Evolutionary conservation across 2,113 vertebrate species (phyloP), one percentile per base, ranked within the genome.

Genomic region (Limanda limanda): DNA sequence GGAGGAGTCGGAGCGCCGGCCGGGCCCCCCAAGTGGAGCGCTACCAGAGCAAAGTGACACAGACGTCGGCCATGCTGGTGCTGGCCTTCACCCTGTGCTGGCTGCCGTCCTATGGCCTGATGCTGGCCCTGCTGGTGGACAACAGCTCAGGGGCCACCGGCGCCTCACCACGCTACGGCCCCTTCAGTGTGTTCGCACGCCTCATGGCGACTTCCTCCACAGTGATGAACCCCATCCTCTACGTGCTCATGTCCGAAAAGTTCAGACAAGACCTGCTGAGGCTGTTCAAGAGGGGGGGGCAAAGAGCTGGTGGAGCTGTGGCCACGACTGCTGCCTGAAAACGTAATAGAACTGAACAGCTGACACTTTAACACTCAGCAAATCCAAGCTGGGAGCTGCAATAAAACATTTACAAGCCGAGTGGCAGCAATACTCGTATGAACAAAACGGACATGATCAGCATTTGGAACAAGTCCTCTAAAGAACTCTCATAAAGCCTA

Each of bases 181-280:
- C 89, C 4, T 91, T 94, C 56, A 84, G 67, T 3, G 87, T 92
- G 3, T 93, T 94, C 37, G 87, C 94, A 48, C 91, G 93, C 4
- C 20, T 95, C 56, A 94, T 89, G 93, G 93, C 94, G 1, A 90
- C 87, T 4, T 91, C 92, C 10, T 94, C 94, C 0, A 94, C 93
- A 0, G 92, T 95, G 52, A 82, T 88, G 56, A 95, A 95, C 77
- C 94, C 95, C 40, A 81, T 94, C 67, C 88, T 95, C 27, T 95
- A 95, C 55, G 94, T 92, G 58, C 92, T 95, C 47, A 92, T 93
- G 91, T 95, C 94, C 1, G 82, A 92, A 25, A 95, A 93, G 88
- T 95, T 95, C 86, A 88, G 93, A 66, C 83, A 91, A 66, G 93
- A 95, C 71, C 57, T 94, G 3, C 51, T 81, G 71, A 78, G 58